A percentile compares a stretch with the other conserved stretches of the same genome.
phyloP scores from a whole-genome alignment of 2,113 vertebrate genomes.

The Oncorhynchus mykiss region DNA sequence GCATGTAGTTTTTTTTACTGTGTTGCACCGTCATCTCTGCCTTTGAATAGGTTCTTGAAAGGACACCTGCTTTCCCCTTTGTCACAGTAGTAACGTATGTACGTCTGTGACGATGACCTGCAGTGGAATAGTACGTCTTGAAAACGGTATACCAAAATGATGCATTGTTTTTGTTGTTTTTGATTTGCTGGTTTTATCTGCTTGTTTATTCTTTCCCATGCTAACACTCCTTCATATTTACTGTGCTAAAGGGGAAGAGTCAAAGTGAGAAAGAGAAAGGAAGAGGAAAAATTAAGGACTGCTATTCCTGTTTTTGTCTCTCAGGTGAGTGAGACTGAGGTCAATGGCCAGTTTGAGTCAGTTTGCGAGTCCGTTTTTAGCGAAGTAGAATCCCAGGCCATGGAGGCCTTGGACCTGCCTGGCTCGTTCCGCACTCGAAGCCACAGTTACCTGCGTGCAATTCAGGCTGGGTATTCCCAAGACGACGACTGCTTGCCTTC shows the following conservation, averaged over 20 bases:
- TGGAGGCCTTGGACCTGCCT: slow-evolving; percentile 98
- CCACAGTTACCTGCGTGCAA: slow-evolving; percentile 99
- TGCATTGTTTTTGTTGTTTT: slow-evolving; percentile 39
- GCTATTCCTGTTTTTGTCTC: slow-evolving; percentile 90
- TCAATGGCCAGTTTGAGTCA: slow-evolving; percentile 99
- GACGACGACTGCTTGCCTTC: slow-evolving; percentile 95
- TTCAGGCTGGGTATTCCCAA: slow-evolving; percentile 98
- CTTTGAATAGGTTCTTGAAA: slow-evolving; percentile 30
- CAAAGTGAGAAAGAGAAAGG: slow-evolving; percentile 85
- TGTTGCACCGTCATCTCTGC: slow-evolving; percentile 28
- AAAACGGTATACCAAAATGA: slow-evolving; percentile 50
- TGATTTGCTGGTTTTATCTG: slow-evolving; percentile 44
- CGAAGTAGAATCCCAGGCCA: slow-evolving; percentile 98
- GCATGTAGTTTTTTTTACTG: neutral
- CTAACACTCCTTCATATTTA: slow-evolving; percentile 84
- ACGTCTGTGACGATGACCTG: slow-evolving; percentile 28
- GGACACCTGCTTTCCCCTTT: slow-evolving; percentile 36
- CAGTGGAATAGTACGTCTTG: slow-evolving; percentile 33
- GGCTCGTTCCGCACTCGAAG: slow-evolving; percentile 98
- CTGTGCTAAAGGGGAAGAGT: slow-evolving; percentile 85
- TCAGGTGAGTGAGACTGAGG: slow-evolving; percentile 98
- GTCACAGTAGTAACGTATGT: slow-evolving; percentile 26
- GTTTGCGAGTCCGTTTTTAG: slow-evolving; percentile 99
- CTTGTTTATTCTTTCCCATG: slow-evolving; percentile 62
- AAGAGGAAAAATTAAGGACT: slow-evolving; percentile 88